Evolutionary conservation across 2,888 invertebrate genomes (phyloP).

Genomic region (Synanthedon vespiformis): DNA sequence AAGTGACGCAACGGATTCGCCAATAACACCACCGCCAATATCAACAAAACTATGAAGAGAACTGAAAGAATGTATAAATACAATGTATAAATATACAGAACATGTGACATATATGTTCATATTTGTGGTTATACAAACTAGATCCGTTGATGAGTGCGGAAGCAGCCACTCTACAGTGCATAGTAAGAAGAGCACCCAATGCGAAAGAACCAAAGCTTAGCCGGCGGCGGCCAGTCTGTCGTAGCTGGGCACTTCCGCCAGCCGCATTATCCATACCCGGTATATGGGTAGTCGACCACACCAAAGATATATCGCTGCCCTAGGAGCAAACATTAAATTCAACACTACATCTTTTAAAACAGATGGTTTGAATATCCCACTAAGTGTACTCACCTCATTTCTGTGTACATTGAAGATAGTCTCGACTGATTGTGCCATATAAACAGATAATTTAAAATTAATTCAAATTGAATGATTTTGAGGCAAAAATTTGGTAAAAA

Average conservation of each 20-base stretch:
- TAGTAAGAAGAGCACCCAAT: constrained; percentile 37
- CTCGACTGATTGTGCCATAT: constrained; percentile 26
- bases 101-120: background rate
- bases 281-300: constrained; percentile 49
- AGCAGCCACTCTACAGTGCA: constrained; percentile 47
- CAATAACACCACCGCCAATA: constrained; percentile 26
- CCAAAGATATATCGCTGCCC: constrained; percentile 20
- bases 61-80: constrained; percentile 20
- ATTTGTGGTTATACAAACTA: constrained; percentile 23
- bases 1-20: constrained; percentile 58
- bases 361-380: too few relatives aligned
- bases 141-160: constrained; percentile 42
- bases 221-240: constrained; percentile 25
- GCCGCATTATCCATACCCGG: constrained; percentile 42
- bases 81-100: background rate
- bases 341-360: too few relatives aligned
- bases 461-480: too few relatives aligned
- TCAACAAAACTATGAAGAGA: constrained; percentile 35
- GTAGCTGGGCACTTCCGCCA: constrained; percentile 15
- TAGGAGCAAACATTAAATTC: too few relatives aligned
- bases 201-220: constrained; percentile 41
- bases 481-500: too few relatives aligned
- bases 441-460: too few relatives aligned
- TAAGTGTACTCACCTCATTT: too few relatives aligned
- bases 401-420: constrained; percentile 17